A percentile compares a stretch with the other conserved stretches of the same genome.
Evolutionary conservation across 2,113 vertebrate species (phyloP).

Genomic region (Lanius collurio): DNA sequence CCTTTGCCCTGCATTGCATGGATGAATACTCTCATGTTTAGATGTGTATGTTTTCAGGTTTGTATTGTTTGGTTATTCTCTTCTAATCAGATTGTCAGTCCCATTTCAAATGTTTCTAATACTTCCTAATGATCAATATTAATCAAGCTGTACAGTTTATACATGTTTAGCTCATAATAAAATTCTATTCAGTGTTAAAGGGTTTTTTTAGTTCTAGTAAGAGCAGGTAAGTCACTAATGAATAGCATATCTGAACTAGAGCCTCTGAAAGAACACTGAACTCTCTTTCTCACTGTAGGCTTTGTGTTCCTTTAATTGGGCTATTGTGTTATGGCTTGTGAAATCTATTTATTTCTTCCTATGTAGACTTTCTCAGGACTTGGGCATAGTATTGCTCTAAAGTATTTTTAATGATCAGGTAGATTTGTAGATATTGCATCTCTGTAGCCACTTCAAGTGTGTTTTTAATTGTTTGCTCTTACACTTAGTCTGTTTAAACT

Average conservation of each 20-base stretch:
- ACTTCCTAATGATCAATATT: neutral
- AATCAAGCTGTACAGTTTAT: neutral
- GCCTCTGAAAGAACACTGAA: neutral
- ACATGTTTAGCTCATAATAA: neutral
- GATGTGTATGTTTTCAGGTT: neutral
- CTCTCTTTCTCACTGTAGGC: neutral
- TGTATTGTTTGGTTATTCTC: neutral
- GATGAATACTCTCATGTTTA: neutral
- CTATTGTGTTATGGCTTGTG: neutral
- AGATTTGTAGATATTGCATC: neutral
- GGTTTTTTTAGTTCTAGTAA: neutral
- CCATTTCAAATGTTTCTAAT: neutral
- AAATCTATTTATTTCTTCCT: neutral
- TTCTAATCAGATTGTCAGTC: neutral
- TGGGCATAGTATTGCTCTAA: neutral
- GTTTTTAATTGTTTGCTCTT: neutral
- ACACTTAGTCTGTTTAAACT: neutral
- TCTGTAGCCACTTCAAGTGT: neutral
- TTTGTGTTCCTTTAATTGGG: neutral
- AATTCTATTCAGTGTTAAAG: neutral
- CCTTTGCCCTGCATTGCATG: neutral
- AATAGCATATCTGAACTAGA: neutral
- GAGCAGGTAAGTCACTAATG: neutral
- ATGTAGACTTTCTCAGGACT: neutral
- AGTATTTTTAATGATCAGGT: neutral